These are phyloP conservation scores for Calameuta filiformis DNA, from an alignment of 2,888 invertebrate genomes.

Conservation along the genomic window DNA sequence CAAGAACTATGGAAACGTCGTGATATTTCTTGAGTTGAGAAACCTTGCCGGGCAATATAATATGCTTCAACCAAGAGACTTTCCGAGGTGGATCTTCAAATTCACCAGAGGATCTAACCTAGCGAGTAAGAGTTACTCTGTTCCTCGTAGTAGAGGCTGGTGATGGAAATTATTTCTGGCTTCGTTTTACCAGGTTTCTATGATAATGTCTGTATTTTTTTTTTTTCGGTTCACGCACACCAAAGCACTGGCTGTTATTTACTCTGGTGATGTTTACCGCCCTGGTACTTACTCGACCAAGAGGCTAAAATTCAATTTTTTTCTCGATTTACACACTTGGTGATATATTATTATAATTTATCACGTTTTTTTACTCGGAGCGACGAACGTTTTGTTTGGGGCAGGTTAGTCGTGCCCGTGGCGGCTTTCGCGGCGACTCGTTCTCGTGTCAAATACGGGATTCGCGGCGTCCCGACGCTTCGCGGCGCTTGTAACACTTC, in stretches of 20 bases:
- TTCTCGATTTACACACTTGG: neutral
- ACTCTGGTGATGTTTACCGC: constrained; percentile 51
- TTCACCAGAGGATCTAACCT: neutral
- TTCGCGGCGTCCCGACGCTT: constrained; percentile 21
- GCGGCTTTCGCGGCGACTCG: neutral
- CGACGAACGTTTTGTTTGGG: neutral
- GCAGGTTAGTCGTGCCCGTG: neutral
- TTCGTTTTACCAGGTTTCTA: neutral
- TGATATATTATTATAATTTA: neutral
- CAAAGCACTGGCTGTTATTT: constrained; percentile 30
- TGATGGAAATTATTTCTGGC: neutral
- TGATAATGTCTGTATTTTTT: neutral
- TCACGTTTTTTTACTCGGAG: neutral
- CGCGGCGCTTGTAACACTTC: constrained; percentile 18
- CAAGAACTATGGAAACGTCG: neutral
- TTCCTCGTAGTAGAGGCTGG: neutral
- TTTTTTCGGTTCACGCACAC: neutral
- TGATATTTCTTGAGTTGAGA: neutral
- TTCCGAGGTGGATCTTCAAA: neutral
- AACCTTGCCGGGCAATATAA: neutral
- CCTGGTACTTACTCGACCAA: constrained; percentile 30
- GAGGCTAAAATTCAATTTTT: neutral
- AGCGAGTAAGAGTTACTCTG: neutral
- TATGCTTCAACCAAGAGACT: neutral
- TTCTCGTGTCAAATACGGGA: constrained; percentile 30